These are phyloP conservation scores for Picus viridis DNA, from an alignment of 2,797 vertebrate species.

Conservation along the genomic window DNA sequence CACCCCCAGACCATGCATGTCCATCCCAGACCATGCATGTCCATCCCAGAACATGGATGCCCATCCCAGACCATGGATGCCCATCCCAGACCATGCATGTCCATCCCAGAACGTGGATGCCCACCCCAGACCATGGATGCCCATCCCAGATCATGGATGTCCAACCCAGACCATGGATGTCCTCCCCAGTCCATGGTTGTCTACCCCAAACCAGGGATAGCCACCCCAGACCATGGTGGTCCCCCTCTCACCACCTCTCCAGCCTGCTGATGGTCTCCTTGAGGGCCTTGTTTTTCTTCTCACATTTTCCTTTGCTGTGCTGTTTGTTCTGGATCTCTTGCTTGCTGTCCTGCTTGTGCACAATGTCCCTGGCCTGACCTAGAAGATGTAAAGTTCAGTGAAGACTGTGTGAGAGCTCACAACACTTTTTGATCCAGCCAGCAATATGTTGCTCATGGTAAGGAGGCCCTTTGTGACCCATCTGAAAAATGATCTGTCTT, in stretches of 20 bases:
- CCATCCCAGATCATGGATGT: too few species aligned
- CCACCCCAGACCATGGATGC: too few species aligned
- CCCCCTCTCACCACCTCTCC: constrained; percentile 84
- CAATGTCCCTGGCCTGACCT: constrained; percentile 42
- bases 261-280: constrained; percentile 87
- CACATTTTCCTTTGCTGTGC: constrained; percentile 17
- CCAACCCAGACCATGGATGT: too few species aligned
- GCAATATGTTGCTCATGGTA: constrained; percentile 76
- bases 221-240: too few species aligned
- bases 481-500: background rate
- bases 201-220: too few species aligned
- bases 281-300: constrained; percentile 91
- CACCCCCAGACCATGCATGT: too few species aligned
- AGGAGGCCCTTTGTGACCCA: background rate
- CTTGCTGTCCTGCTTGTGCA: background rate
- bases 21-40: too few species aligned
- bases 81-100: too few species aligned
- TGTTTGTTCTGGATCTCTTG: background rate
- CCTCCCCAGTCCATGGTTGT: too few species aligned
- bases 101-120: too few species aligned
- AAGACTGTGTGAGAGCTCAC: constrained; percentile 53
- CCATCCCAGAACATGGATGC: too few species aligned
- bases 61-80: too few species aligned
- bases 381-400: constrained; percentile 62
- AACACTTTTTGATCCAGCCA: constrained; percentile 58